A percentile compares a stretch with the other conserved stretches of the same genome.
Evolutionary conservation across 2,797 vertebrate species (phyloP).

Genomic region (Eidolon dupreanum): DNA sequence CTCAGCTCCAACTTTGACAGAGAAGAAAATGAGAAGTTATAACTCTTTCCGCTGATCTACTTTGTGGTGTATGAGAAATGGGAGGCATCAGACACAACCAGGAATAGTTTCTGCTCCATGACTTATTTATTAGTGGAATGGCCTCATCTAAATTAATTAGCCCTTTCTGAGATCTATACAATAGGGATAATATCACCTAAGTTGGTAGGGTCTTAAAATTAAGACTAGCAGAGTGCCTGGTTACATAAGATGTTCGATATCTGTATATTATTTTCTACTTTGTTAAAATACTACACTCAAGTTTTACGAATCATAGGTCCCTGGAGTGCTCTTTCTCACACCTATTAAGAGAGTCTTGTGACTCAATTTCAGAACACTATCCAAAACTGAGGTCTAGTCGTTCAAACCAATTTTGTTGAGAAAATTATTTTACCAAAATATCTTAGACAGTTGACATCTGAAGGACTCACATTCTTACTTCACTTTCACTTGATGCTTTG

Average conservation of each 20-base stretch:
- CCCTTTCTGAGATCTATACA: neutral
- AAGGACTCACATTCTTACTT: neutral
- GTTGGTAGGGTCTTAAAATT: neutral
- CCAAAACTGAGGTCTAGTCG: neutral
- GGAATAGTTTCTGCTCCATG: neutral
- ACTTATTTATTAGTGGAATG: neutral
- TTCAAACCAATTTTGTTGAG: neutral
- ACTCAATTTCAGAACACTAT: constrained; percentile 36
- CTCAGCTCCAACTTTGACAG: neutral
- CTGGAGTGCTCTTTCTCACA: neutral
- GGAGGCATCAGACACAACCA: neutral
- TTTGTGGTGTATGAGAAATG: neutral
- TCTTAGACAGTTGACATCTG: neutral
- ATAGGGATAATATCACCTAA: neutral
- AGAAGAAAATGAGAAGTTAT: neutral
- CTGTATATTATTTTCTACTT: neutral
- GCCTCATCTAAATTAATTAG: neutral
- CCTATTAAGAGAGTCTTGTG: neutral
- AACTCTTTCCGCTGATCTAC: neutral
- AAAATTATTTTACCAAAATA: constrained; percentile 25
- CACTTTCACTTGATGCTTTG: neutral
- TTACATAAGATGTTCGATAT: neutral
- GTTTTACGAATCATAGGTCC: neutral
- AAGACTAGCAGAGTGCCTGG: neutral
- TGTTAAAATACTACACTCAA: neutral